Base-by-base conservation (phyloP, 1,140 invertebrate genomes). In the Drosophila mauritiana region DNA sequence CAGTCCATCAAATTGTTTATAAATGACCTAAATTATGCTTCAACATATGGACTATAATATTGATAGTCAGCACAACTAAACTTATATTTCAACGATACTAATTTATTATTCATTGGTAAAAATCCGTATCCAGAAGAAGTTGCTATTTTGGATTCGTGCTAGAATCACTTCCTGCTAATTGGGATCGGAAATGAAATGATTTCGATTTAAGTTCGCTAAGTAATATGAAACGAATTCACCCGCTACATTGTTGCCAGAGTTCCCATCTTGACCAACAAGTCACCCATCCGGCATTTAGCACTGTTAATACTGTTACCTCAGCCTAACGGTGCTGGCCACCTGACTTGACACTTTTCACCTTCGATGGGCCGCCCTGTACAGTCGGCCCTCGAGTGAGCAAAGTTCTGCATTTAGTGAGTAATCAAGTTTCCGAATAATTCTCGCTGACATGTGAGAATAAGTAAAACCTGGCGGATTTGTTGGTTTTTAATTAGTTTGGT, bases 401-500 rank as follows among this genome's bases (percentile, higher is more conserved):
- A 54, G 52, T 63, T 43, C 34, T 73, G 20, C 2, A 2, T 34
- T 34, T 12, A 74, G 40, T 73, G 68, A 73, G 69, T 73, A 73
- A 61, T 73, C 67, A 61, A 73, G 55, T 55, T 68, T 22, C 75
- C 64, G 58, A 80, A 84, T 80, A 75, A 59, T 84, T 51, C 58
- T 58, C 31, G 7, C 54, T 15, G 49, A 56, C 45, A 58, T 76
- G 53, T 48, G 53, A 53, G 55, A 75, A 10, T 31, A 67, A 54
- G 20, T 17, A 17, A 17, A 31, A 57, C 57, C 37, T 42, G 40
- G 11, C 39, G 73, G 62, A 83, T 88, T 86, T 86, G 83, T 86
- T 88, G 64, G 75, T 59, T 79, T 88, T 86, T 82, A 86, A 84
- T 84, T 85, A 84, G 73, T 85, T 68, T 85, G 78, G 63, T 74